These are phyloP conservation scores for Pollicipes pollicipes DNA, from an alignment of 1,140 invertebrate species.

Conservation along the genomic window DNA sequence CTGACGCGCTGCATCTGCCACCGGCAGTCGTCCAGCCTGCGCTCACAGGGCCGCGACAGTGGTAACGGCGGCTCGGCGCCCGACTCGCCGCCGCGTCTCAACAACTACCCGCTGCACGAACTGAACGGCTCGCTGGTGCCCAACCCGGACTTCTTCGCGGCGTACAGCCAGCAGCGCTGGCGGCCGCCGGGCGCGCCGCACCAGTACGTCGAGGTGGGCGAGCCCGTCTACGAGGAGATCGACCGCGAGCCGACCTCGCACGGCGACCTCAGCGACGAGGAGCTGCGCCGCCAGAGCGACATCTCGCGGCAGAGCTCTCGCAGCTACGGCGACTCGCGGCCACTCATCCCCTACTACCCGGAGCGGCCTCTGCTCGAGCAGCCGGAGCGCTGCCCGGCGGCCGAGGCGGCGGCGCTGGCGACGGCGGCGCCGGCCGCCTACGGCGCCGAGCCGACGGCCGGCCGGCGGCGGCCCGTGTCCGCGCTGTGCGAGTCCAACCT, in stretches of 20 bases:
- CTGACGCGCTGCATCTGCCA: too few relatives aligned
- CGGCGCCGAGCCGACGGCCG: conserved; percentile 23
- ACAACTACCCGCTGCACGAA: conserved; percentile 24
- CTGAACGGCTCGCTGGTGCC: conserved; percentile 3
- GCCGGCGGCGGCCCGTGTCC: conserved; percentile 17
- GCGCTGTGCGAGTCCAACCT: conserved; percentile 16
- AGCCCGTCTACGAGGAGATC: conserved; percentile 64
- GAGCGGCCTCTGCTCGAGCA: conserved; percentile 18
- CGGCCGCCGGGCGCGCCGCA: conserved; percentile 18
- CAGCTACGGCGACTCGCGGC: conserved; percentile 59
- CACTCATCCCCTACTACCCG: conserved; percentile 41
- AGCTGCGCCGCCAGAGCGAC: conserved; percentile 52
- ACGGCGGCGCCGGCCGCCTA: background rate
- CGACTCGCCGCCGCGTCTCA: conserved; percentile 13
- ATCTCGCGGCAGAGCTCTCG: conserved; percentile 54
- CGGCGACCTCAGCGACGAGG: conserved; percentile 45
- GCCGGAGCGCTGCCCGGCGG: conserved; percentile 32
- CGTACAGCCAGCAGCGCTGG: background rate
- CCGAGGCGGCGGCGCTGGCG: background rate
- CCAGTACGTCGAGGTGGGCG: conserved; percentile 40
- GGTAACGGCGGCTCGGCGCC: conserved; percentile 8
- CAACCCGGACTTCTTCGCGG: conserved; percentile 1
- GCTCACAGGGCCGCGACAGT: conserved; percentile 3
- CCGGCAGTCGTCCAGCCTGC: conserved; percentile 4
- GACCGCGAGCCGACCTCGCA: conserved; percentile 36